Evolutionary conservation across 2,888 invertebrate species (phyloP).

Genomic region (Gandaritis pyraliata): DNA sequence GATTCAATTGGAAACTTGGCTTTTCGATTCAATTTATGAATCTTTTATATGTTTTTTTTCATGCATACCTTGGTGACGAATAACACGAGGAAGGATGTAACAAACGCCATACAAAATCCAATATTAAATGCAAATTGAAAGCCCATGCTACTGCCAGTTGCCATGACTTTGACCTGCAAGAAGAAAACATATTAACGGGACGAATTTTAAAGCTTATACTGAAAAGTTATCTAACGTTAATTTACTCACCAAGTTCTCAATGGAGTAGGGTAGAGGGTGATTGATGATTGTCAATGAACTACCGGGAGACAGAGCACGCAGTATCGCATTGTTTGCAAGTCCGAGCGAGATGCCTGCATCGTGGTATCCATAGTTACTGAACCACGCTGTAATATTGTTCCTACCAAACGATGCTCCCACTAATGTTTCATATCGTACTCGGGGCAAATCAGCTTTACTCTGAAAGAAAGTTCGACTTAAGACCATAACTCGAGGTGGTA

Average conservation of each 20-base stretch:
- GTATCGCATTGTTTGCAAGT: conserved; percentile 86
- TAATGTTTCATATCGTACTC: conserved; percentile 81
- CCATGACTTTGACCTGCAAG: conserved; percentile 75
- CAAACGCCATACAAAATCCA: conserved; percentile 91
- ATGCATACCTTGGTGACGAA: conserved; percentile 76
- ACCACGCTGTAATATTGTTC: conserved; percentile 85
- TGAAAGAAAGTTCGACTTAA: conserved; percentile 44
- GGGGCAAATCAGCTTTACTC: conserved; percentile 63
- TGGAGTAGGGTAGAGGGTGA: conserved; percentile 88
- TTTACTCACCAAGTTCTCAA: conserved; percentile 83
- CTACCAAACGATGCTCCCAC: conserved; percentile 83
- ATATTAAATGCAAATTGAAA: conserved; percentile 88
- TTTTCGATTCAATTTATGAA: no score
- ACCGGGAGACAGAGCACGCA: conserved; percentile 73
- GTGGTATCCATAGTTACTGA: conserved; percentile 92
- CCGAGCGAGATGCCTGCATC: conserved; percentile 88
- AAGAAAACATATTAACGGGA: conserved; percentile 10
- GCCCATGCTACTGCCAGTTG: conserved; percentile 77
- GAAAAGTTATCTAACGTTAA: background rate
- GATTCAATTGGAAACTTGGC: no score
- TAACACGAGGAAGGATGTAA: conserved; percentile 86
- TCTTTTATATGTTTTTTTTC: no score
- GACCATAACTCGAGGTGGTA: conserved; percentile 4
- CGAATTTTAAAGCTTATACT: no score
- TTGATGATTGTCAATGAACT: conserved; percentile 83